phyloP scores from a whole-genome alignment of 2,797 vertebrate genomes.

The Serranus cabrilla region DNA sequence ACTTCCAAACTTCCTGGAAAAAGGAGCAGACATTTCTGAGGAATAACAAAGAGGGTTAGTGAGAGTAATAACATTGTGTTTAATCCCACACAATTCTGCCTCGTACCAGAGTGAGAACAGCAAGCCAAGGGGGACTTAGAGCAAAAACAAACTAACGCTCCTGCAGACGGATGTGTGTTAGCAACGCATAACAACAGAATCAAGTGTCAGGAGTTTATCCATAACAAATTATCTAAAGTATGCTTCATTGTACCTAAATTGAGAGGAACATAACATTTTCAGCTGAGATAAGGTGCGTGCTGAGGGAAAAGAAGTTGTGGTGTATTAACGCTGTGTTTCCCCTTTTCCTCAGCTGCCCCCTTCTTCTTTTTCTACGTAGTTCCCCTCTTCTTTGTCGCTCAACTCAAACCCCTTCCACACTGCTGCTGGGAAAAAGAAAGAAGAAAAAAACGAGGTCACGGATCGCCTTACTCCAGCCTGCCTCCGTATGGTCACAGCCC shows the following conservation, averaged over 20 bases:
- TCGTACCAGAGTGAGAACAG: constrained; percentile 49
- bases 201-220: constrained; percentile 30
- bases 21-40: constrained; percentile 66
- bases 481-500: constrained; percentile 52
- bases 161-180: constrained; percentile 40
- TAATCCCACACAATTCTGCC: constrained; percentile 70
- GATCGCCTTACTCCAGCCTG: constrained; percentile 71
- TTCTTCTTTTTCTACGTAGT: constrained; percentile 34
- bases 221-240: background rate
- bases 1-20: constrained; percentile 80
- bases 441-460: constrained; percentile 59
- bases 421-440: constrained; percentile 34
- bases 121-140: constrained; percentile 30
- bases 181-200: constrained; percentile 24
- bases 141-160: constrained; percentile 58
- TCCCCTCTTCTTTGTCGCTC: constrained; percentile 61
- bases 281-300: background rate
- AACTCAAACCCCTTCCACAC: constrained; percentile 59
- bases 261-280: background rate
- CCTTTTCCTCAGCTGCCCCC: constrained; percentile 5
- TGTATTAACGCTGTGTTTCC: constrained; percentile 3
- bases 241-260: background rate
- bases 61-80: constrained; percentile 70
- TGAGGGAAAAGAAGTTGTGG: background rate
- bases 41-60: constrained; percentile 77